Evolutionary conservation across 2,797 vertebrate genomes (phyloP).

Genomic region (Hirundo rustica): DNA sequence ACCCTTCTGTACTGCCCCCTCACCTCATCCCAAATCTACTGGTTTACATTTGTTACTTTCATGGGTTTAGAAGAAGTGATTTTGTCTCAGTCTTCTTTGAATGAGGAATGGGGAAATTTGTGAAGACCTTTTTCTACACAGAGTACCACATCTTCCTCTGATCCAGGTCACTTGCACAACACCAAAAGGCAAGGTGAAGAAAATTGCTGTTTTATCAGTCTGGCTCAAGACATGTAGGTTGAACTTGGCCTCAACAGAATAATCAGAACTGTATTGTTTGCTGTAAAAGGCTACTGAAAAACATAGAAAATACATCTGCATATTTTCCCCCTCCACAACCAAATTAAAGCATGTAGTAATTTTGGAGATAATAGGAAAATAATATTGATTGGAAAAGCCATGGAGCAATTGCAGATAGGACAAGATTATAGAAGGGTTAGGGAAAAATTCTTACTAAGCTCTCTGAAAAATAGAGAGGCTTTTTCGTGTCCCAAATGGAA

Average conservation of each 20-base stretch:
- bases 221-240: background rate
- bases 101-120: background rate
- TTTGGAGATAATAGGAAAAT: background rate
- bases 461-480: background rate
- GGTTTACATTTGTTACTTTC: background rate
- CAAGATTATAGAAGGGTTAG: background rate
- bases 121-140: background rate
- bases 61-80: background rate
- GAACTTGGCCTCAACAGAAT: background rate
- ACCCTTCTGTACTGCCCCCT: accelerated
- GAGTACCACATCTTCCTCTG: background rate
- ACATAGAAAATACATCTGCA: accelerated
- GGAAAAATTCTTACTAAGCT: background rate
- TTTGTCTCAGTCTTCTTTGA: background rate
- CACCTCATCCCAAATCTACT: background rate
- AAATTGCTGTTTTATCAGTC: background rate
- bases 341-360: background rate
- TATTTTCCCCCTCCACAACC: background rate
- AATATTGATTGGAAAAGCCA: background rate
- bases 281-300: background rate
- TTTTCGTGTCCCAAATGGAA: accelerated
- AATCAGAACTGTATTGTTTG: background rate
- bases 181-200: background rate
- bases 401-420: background rate
- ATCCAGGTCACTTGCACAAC: background rate